Base-by-base conservation (phyloP, 2,888 invertebrate genomes). In the Sarcophaga rosellei region DNA sequence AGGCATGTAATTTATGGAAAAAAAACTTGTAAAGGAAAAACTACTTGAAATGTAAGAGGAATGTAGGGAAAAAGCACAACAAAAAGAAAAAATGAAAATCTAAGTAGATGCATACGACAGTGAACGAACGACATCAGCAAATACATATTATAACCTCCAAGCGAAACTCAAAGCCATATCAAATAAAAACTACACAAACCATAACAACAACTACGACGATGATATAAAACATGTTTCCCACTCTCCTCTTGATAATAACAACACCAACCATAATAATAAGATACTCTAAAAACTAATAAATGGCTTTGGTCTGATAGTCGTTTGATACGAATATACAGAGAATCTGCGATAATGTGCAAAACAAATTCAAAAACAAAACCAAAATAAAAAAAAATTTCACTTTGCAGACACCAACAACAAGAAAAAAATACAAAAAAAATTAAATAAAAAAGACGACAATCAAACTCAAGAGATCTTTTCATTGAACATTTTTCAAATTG, bases 301-400 rank as follows among this genome's bases (percentile, higher is more conserved):
- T 86, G 84, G 84, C 84, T 81, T 70, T 81, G 85, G 85, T 84
- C 84, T 84, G 86, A 77, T 81, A 81, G 81, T 80, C 81, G 77
- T 80, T 85, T 77, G 72, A 84, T 84, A 82, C 86, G 85, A 84
- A 88, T 77, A 47, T 87, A 72, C 80, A 66, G 79, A 87, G 87
- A 88, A 87, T 85, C 73, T 81, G 83, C 70, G 66, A 87, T 84
- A 84, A 88, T 86, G 81, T 85, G 87, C 82, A 84, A 87, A 87
- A 78, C 35, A 78, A 72, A 81, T n/a, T 77, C 59, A 72, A 78
- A 79, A 80, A 25, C 45, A 47, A 66, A 74, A 70, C 73, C 47
- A 79, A 69, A 81, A 75, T 65, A 78, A 69, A 45, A 75, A 75
- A 81, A 85, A 87, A 85, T 87, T 87, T 87, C 87, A 85, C 84